Evolutionary conservation across 2,888 invertebrate species (phyloP).

Genomic region (Drosophila sordidula): DNA sequence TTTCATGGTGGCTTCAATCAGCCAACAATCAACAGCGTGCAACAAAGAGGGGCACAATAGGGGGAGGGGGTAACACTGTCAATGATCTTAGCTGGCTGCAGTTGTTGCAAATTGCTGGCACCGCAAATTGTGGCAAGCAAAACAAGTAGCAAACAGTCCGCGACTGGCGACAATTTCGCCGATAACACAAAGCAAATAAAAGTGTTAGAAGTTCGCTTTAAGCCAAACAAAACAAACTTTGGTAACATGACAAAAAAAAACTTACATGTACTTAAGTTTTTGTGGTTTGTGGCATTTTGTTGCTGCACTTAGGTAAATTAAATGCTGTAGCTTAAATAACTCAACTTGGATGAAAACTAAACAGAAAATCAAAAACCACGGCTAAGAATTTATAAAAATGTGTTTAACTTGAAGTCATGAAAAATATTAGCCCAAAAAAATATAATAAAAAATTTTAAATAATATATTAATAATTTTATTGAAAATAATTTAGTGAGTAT

Average conservation of each 20-base stretch:
- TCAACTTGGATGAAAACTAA: not conserved
- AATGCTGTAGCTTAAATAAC: not conserved
- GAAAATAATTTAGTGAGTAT: too few relatives aligned
- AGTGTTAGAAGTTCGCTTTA: conserved; percentile 26
- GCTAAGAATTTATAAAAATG: too few relatives aligned
- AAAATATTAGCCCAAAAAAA: too few relatives aligned
- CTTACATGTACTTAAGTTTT: not conserved
- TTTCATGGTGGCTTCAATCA: conserved; percentile 52
- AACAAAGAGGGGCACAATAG: not conserved
- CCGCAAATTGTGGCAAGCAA: conserved; percentile 44
- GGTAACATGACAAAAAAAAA: conserved; percentile 17
- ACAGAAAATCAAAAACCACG: too few relatives aligned
- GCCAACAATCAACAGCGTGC: conserved; percentile 40
- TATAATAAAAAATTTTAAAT: too few relatives aligned
- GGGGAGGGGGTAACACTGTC: not conserved
- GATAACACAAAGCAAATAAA: conserved; percentile 30
- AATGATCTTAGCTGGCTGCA: conserved; percentile 1
- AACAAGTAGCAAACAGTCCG: conserved; percentile 5
- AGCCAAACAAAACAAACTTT: conserved; percentile 8
- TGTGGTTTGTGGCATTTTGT: conserved; percentile 22
- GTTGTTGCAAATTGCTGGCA: conserved; percentile 35
- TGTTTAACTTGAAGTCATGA: too few relatives aligned
- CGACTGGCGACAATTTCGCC: conserved; percentile 13
- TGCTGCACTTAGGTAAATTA: not conserved
- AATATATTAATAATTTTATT: too few relatives aligned